Evolutionary conservation across 2,888 invertebrate genomes (phyloP).

Genomic region (Syrista parreyssii): DNA sequence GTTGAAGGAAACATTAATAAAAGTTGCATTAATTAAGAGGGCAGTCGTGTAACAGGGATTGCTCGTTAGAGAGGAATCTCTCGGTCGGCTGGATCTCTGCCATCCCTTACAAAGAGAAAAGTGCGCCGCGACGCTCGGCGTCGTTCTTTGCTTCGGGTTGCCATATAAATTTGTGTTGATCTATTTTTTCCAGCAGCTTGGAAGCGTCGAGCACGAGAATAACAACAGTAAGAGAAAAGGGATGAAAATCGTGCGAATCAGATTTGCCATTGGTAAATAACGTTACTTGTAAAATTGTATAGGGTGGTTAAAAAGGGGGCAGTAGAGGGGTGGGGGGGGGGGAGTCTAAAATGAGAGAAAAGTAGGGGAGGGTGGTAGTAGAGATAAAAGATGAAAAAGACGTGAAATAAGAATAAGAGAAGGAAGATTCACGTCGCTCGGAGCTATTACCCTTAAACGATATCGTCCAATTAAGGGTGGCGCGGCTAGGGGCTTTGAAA

Average conservation of each 20-base stretch:
- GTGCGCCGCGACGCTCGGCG: no score
- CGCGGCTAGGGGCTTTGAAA: conserved; percentile 16
- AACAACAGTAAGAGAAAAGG: background rate
- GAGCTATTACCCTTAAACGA: conserved; percentile 35
- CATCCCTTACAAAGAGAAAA: background rate
- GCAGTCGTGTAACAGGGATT: conserved; percentile 41
- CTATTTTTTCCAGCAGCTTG: background rate
- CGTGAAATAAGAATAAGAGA: background rate
- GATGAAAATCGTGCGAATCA: background rate
- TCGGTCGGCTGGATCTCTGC: conserved; percentile 34
- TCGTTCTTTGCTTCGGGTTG: background rate
- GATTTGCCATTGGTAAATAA: background rate
- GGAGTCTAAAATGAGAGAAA: background rate
- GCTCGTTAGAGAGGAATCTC: conserved; percentile 48
- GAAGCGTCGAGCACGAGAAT: background rate
- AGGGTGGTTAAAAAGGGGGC: background rate
- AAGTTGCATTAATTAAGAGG: conserved; percentile 62
- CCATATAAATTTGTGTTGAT: background rate
- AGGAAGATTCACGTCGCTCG: conserved; percentile 13
- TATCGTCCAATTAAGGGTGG: conserved; percentile 40
- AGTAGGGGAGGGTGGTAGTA: background rate
- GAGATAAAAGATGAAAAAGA: background rate
- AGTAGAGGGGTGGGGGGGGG: background rate
- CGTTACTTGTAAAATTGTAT: background rate
- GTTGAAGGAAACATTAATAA: conserved; percentile 60